Conservation (phyloP, 2,113 vertebrate genomes). For the Syrmaticus mikado region DNA sequence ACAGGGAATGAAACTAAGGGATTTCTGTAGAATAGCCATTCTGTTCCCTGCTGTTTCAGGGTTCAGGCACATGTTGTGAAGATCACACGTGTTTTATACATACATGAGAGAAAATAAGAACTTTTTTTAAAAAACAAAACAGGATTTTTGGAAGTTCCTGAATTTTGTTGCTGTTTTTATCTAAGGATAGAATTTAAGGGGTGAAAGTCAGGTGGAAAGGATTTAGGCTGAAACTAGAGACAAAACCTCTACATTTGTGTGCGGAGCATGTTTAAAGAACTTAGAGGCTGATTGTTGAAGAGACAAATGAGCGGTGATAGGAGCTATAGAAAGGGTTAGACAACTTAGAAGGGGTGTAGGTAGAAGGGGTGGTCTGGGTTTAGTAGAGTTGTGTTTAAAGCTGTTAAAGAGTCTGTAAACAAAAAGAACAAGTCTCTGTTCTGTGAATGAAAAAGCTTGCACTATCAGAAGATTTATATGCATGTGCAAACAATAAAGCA, state of each 20-base stretch:
- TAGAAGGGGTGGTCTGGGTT: not conserved
- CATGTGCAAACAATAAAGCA: not conserved
- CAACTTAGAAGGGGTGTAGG: too few species aligned
- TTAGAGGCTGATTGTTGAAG: not conserved
- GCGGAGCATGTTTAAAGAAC: not conserved
- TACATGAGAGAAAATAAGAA: not conserved
- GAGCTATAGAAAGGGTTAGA: not conserved
- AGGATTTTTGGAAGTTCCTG: not conserved
- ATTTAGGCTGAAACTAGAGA: not conserved
- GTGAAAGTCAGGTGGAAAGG: not conserved
- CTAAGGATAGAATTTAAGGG: not conserved
- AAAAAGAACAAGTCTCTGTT: not conserved
- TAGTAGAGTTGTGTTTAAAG: not conserved
- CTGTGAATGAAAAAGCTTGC: not conserved
- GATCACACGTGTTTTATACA: not conserved
- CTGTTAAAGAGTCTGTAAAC: not conserved
- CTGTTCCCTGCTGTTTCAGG: not conserved
- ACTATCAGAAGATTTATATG: not conserved
- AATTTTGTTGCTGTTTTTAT: not conserved
- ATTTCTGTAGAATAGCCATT: not conserved
- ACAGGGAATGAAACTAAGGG: not conserved
- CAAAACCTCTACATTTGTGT: not conserved
- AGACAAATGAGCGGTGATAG: not conserved
- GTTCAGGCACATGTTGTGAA: not conserved
- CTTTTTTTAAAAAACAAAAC: too few species aligned